Evolutionary conservation across 2,888 invertebrate species (phyloP), one percentile per base, ranked within the genome.

Genomic region (Ochropleura plecta): DNA sequence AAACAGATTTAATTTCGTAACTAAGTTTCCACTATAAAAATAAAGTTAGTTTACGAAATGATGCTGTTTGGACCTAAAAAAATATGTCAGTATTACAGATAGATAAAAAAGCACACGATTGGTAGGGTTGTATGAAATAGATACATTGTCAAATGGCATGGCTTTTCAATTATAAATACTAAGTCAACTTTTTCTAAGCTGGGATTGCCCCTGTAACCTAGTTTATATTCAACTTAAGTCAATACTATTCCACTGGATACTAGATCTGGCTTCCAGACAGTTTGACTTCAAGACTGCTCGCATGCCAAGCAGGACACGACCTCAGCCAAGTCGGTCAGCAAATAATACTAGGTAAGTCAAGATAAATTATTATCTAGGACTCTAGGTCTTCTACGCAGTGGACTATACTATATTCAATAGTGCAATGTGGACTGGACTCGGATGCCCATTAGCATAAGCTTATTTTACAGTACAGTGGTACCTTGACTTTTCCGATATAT

Each of bases 301-400:
- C 30, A 48, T 68, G 76, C 76, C 84, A 84, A 76, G 64, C 59
- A 71, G 77, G 76, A 71, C 63, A 71, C 42, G 48, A 20, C 9
- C 18, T 10, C 14, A 64, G 82, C 81, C 81, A 83, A 83, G 63
- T 81, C 60, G 77, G 81, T 53, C 82, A 60, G 20, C 68, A 82
- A 84, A 84, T 60, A 73, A 63, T 76, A 70, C 57, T 55, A 67
- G n/a, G n/a, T n/a, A n/a, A 30, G n/a, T 44, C 44, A 51, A n/a
- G 51, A 63, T 53, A 53, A 66, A 63, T 49, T 69, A 59, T 48
- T 51, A 46, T 18, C 48, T 57, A 18, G 57, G 14, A 14, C 14
- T 57, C 7, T 14, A 30, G 14, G 6, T 44, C 53, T 14, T 62
- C 40, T 75, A 48, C 16, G 10, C 30, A 14, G 14, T 74, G 10